Conservation (phyloP, 2,888 invertebrate species). For the Drosophila percnosoma region DNA sequence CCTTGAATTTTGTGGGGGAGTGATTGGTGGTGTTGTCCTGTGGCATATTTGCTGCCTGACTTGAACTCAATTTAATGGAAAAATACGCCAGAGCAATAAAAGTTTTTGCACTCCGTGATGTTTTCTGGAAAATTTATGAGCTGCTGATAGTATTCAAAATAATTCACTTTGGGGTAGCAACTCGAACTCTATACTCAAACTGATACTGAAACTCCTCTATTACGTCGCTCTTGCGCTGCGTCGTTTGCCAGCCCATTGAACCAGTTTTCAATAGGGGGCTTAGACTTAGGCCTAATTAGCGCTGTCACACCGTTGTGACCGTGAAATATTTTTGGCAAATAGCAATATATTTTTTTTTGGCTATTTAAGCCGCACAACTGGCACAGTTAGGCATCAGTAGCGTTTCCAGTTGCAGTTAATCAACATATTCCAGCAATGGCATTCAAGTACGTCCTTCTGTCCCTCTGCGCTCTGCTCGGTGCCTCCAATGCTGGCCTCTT, state of each 20-base stretch:
- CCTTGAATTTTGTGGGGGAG: slow-evolving; percentile 26
- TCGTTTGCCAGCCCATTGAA: slow-evolving; percentile 58
- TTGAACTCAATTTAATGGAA: slow-evolving; percentile 84
- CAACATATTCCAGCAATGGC: slow-evolving; percentile 68
- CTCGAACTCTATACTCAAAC: background rate
- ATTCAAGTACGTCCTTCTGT: slow-evolving; percentile 86
- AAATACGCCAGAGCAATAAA: slow-evolving; percentile 77
- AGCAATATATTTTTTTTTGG: slow-evolving; percentile 10
- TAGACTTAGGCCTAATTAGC: slow-evolving; percentile 68
- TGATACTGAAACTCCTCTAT: slow-evolving; percentile 14
- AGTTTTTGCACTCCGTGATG: slow-evolving; percentile 53
- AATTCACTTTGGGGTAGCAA: slow-evolving; percentile 54
- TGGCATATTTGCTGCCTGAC: slow-evolving; percentile 82
- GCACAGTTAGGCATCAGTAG: slow-evolving; percentile 63
- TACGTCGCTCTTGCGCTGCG: slow-evolving; percentile 3
- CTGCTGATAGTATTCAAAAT: slow-evolving; percentile 76
- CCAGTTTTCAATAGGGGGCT: slow-evolving; percentile 54
- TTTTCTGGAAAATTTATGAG: slow-evolving; percentile 69
- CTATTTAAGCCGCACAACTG: slow-evolving; percentile 61
- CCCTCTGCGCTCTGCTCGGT: slow-evolving; percentile 87
- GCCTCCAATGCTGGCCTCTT: slow-evolving; percentile 87
- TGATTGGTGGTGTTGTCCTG: slow-evolving; percentile 11
- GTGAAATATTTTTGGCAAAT: slow-evolving; percentile 66
- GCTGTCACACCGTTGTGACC: slow-evolving; percentile 64
- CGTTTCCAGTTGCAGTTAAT: slow-evolving; percentile 42